Percentiles rank a stretch among this genome's conserved stretches.
These are phyloP conservation scores for Eristalinus sepulchralis DNA, from an alignment of 2,888 invertebrate genomes.

Conservation along the genomic window DNA sequence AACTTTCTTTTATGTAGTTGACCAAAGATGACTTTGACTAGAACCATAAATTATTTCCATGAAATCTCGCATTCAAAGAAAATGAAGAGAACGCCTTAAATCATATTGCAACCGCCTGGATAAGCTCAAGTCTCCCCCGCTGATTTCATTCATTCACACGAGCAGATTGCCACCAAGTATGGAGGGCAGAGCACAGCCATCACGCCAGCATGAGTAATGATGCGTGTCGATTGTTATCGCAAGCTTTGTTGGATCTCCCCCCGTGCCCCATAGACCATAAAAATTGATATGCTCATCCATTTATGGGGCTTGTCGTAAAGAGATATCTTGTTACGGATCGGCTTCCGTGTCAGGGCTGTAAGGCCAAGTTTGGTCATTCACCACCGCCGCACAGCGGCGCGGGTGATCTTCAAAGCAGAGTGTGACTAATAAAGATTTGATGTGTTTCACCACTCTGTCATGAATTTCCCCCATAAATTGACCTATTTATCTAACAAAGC, in stretches of 20 bases:
- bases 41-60: neutral
- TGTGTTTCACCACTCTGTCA: neutral
- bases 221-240: neutral
- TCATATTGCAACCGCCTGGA: neutral
- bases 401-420: neutral
- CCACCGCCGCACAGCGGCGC: neutral
- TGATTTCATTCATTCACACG: neutral
- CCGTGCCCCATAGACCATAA: neutral
- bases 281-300: neutral
- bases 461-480: neutral
- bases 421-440: neutral
- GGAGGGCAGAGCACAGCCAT: neutral
- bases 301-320: neutral
- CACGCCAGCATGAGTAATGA: neutral
- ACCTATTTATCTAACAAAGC: neutral
- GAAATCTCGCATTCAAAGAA: neutral
- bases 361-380: neutral
- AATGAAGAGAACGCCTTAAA: neutral
- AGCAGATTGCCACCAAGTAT: neutral
- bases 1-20: too few relatives aligned
- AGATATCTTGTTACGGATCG: neutral
- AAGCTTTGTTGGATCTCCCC: neutral
- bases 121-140: neutral
- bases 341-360: neutral
- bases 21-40: too few relatives aligned